Conservation (phyloP, 2,113 vertebrate species). For the Puffinus mauretanicus region DNA sequence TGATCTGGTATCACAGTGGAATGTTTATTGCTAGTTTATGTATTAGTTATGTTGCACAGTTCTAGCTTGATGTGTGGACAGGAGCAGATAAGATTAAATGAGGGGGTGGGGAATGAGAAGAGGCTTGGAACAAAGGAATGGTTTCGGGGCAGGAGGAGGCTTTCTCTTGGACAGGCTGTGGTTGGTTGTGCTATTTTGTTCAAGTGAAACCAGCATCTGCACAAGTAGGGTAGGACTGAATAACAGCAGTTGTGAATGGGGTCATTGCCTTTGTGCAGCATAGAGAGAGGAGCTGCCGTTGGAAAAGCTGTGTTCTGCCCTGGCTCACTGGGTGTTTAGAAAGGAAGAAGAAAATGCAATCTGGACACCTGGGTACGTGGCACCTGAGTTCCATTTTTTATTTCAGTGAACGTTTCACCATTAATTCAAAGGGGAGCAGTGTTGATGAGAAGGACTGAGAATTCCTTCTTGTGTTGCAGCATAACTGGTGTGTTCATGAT, state of each 20-base stretch:
- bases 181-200: not conserved
- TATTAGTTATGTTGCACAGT: not conserved
- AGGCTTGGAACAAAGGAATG: not conserved
- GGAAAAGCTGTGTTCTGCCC: not conserved
- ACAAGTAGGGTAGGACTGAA: not conserved
- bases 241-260: not conserved
- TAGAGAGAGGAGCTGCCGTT: not conserved
- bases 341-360: not conserved
- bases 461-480: not conserved
- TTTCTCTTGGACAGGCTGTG: not conserved
- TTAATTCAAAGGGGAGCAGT: not conserved
- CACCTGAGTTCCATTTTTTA: not conserved
- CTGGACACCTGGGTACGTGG: rapidly evolving
- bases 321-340: not conserved
- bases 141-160: not conserved
- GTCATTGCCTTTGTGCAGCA: not conserved
- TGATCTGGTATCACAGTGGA: not conserved
- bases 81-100: not conserved
- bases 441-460: not conserved
- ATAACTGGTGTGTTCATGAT: not conserved
- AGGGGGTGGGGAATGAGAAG: not conserved
- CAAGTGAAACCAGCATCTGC: not conserved
- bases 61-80: not conserved
- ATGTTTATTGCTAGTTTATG: not conserved
- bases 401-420: not conserved